These are phyloP conservation scores for Actenoides lindsayi DNA, from an alignment of 2,113 vertebrate species.

Conservation along the genomic window DNA sequence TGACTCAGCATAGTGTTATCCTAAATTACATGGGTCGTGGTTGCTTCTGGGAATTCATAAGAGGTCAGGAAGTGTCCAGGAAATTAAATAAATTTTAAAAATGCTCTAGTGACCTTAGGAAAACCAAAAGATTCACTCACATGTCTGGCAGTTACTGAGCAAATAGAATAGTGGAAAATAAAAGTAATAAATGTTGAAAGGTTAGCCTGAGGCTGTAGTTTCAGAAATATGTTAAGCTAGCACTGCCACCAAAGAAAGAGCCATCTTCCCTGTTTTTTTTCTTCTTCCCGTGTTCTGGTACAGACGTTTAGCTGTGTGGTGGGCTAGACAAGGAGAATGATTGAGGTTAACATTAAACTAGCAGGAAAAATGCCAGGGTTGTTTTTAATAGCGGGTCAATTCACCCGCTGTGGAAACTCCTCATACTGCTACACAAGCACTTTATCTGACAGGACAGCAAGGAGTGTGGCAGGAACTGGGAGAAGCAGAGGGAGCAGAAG, in stretches of 20 bases:
- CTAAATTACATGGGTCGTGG: neutral
- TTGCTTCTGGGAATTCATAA: conserved; percentile 32
- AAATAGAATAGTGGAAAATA: neutral
- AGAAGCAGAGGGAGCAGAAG: neutral
- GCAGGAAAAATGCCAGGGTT: neutral
- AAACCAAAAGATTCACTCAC: neutral
- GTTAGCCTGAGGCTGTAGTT: neutral
- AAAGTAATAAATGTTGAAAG: neutral
- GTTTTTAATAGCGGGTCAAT: neutral
- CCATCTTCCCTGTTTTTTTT: neutral
- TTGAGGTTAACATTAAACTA: neutral
- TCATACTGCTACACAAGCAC: neutral
- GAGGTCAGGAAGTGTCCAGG: neutral
- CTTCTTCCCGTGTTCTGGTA: neutral
- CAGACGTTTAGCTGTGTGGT: neutral
- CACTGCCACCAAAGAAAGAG: neutral
- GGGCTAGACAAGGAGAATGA: neutral
- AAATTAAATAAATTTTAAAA: conserved; percentile 14
- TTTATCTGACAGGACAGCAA: neutral
- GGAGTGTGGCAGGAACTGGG: neutral
- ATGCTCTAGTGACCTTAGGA: neutral
- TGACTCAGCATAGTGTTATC: conserved; percentile 1
- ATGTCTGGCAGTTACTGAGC: neutral
- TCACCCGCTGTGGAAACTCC: neutral
- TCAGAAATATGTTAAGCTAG: neutral